Base-by-base conservation (phyloP, 1,140 invertebrate species). In the Cotesia chilonis region DNA sequence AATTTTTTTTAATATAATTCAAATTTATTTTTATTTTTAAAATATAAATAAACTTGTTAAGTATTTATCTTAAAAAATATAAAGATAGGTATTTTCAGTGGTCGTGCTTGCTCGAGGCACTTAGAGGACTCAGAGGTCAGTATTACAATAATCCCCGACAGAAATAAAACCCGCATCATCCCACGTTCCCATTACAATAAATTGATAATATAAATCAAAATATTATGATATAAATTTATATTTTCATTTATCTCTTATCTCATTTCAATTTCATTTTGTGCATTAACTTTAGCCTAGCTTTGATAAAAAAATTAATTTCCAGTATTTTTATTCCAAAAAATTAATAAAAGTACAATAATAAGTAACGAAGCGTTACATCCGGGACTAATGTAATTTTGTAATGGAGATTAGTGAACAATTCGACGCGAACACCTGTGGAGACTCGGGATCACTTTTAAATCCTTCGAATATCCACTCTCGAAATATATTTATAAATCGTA, bases 141-240 rank as follows among this genome's bases (percentile, higher is more conserved):
- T 55, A 55, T 55, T 55, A 55, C 78, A 81, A 81, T 82, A 84
- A 81, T 76, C 76, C 78, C 75, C 75, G 60, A 70, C 75, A 73
- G 77, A 77, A 81, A 83, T 82, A 78, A 82, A 78, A 74, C 76
- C 60, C 72, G 75, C 74, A 78, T 78, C 78, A 79, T 81, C 77
- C 74, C 74, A 72, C 75, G 72, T 77, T 78, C 78, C 76, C 76
- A 83, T 85, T 84, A 84, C 81, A 74, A 80, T 55, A 55, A 17
- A 55, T 55, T 55, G 52, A 55, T 75, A 79, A 81, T 83, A 85
- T 83, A 82, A 84, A 82, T 84, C 81, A 82, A 77, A 75, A 70
- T 68, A 57, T 41, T 41, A 41, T 41, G 41, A 41, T 41, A 41
- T 41, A 41, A 4, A 41, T 41, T 41, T 6, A 74, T 73, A 77